Percentiles rank a stretch among this genome's conserved stretches.
These are phyloP conservation scores for Hesperia comma DNA, from an alignment of 2,888 invertebrate genomes.

Conservation along the genomic window DNA sequence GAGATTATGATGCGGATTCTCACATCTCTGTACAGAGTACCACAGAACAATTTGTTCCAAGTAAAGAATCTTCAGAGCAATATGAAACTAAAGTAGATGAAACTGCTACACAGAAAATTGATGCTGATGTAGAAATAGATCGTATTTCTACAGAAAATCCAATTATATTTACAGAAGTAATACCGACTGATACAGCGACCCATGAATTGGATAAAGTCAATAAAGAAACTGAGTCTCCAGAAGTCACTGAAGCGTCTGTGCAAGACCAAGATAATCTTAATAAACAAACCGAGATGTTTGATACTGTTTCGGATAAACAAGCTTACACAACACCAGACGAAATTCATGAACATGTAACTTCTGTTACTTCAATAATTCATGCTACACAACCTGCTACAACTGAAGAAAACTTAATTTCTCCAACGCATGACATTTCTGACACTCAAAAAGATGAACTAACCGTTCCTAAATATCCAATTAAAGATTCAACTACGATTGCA, in stretches of 20 bases:
- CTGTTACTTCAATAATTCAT: slow-evolving; percentile 3
- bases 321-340: slow-evolving; percentile 1
- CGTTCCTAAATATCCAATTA: background rate
- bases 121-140: slow-evolving; percentile 28
- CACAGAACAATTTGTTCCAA: background rate
- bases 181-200: slow-evolving; percentile 17
- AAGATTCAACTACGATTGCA: background rate
- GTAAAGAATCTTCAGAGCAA: slow-evolving; percentile 11
- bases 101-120: slow-evolving; percentile 25
- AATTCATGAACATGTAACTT: slow-evolving; percentile 21
- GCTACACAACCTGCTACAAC: slow-evolving; percentile 4
- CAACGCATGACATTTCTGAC: slow-evolving; percentile 1
- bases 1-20: background rate
- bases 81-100: slow-evolving; percentile 20
- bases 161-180: slow-evolving; percentile 31
- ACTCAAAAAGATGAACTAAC: background rate
- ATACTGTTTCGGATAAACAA: slow-evolving; percentile 14
- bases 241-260: slow-evolving; percentile 2
- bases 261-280: slow-evolving; percentile 10
- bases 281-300: background rate
- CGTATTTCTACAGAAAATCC: slow-evolving; percentile 28
- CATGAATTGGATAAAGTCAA: slow-evolving; percentile 3
- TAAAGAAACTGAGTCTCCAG: slow-evolving; percentile 8
- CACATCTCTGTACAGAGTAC: background rate
- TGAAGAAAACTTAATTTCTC: background rate